Conservation (phyloP, 2,797 vertebrate genomes). For the Enteromius unitaeniatus region DNA sequence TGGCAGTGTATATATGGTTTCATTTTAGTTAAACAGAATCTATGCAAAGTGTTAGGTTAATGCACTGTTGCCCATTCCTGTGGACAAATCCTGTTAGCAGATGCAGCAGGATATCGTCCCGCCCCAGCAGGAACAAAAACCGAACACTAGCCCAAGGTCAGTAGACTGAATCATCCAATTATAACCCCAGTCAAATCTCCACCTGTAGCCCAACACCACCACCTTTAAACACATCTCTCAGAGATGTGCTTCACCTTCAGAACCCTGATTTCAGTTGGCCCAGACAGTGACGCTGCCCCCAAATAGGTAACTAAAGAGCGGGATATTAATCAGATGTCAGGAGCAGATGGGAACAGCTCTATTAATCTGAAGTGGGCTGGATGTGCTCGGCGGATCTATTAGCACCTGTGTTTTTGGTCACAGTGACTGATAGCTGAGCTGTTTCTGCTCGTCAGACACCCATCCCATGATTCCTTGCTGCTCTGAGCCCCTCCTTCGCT, state of each 20-base stretch:
- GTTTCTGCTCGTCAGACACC: slow-evolving; percentile 70
- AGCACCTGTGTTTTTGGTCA: slow-evolving; percentile 64
- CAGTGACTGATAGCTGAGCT: slow-evolving; percentile 69
- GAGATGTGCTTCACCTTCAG: slow-evolving; percentile 33
- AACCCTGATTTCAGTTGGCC: slow-evolving; percentile 66
- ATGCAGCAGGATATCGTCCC: slow-evolving; percentile 12
- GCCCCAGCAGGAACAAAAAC: neutral
- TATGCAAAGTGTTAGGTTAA: neutral
- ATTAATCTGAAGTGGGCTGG: slow-evolving; percentile 66
- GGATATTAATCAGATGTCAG: slow-evolving; percentile 75
- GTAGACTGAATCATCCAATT: neutral
- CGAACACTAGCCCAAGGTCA: slow-evolving; percentile 20
- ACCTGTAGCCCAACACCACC: slow-evolving; percentile 9
- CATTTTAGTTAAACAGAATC: neutral
- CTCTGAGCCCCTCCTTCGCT: slow-evolving; percentile 22
- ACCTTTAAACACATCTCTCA: neutral
- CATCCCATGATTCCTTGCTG: slow-evolving; percentile 49
- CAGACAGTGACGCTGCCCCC: slow-evolving; percentile 57
- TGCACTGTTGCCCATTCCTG: slow-evolving; percentile 57
- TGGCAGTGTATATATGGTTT: neutral
- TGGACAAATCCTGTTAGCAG: slow-evolving; percentile 25
- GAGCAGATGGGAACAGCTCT: slow-evolving; percentile 68
- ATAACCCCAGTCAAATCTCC: slow-evolving; percentile 28
- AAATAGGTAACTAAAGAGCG: slow-evolving; percentile 76
- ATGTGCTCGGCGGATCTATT: slow-evolving; percentile 61